A percentile compares a stretch with the other conserved stretches of the same genome.
These are phyloP conservation scores for Osmerus eperlanus DNA, from an alignment of 2,113 vertebrate genomes.

Conservation along the genomic window DNA sequence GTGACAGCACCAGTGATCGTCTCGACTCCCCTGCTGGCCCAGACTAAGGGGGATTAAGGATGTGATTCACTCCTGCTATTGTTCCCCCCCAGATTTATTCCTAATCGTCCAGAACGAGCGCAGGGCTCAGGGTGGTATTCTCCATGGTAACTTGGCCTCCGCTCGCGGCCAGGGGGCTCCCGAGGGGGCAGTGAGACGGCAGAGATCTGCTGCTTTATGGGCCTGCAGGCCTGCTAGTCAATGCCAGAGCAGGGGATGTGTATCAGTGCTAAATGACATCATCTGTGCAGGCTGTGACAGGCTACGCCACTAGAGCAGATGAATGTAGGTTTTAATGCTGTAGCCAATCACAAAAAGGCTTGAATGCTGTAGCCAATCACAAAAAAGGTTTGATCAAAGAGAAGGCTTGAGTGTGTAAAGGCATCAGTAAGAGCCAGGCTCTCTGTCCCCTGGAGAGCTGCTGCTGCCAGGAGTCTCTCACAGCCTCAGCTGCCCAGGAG, in stretches of 20 bases:
- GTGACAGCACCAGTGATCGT: slow-evolving; percentile 24
- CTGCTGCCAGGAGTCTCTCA: too few species aligned
- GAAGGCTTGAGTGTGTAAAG: too few species aligned
- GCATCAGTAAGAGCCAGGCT: too few species aligned
- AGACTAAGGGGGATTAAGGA: slow-evolving; percentile 59
- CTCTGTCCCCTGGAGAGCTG: too few species aligned
- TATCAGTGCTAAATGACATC: slow-evolving; percentile 63
- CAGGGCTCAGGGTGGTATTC: slow-evolving; percentile 44
- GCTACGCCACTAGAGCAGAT: slow-evolving; percentile 47
- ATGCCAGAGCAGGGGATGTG: slow-evolving; percentile 22
- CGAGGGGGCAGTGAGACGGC: slow-evolving; percentile 47
- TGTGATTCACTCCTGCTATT: slow-evolving; percentile 64
- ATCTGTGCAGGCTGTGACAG: slow-evolving; percentile 58
- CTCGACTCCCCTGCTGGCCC: slow-evolving; percentile 27
- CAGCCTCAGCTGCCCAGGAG: too few species aligned
- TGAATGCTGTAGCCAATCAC: too few species aligned
- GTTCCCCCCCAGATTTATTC: slow-evolving; percentile 51
- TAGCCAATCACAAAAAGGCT: too few species aligned
- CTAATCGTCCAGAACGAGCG: slow-evolving; percentile 50
- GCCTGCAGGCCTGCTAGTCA: slow-evolving; percentile 41
- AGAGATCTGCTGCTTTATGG: slow-evolving; percentile 57
- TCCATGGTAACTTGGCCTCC: slow-evolving; percentile 38
- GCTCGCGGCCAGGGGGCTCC: slow-evolving; percentile 43
- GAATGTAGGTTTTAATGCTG: slow-evolving; percentile 46
- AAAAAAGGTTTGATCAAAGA: too few species aligned